phyloP scores from a whole-genome alignment of 2,113 vertebrate genomes.

The Oxyura jamaicensis region DNA sequence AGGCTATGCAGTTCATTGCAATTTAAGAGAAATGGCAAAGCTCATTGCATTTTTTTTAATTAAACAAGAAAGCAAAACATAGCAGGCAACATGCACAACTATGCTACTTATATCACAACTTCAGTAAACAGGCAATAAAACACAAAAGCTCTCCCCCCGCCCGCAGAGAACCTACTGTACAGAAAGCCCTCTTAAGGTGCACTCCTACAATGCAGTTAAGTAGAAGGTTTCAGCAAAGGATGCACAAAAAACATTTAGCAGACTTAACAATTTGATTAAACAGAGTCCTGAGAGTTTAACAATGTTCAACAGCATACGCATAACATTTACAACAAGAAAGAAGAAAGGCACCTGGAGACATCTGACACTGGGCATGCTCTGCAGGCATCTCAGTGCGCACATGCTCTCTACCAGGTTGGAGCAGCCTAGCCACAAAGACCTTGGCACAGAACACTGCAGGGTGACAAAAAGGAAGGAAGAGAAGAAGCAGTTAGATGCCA shows the following conservation, averaged over 20 bases:
- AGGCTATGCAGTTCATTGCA: conserved; percentile 34
- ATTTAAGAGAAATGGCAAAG: conserved; percentile 42
- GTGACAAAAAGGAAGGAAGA: conserved; percentile 94
- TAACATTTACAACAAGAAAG: conserved; percentile 90
- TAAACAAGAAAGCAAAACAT: conserved; percentile 72
- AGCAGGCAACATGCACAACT: conserved; percentile 75
- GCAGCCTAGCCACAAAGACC: conserved; percentile 99
- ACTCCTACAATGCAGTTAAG: conserved; percentile 54
- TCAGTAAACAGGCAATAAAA: conserved; percentile 58
- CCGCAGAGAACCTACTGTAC: conserved; percentile 2
- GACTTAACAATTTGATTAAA: conserved; percentile 83
- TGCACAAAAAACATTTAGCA: conserved; percentile 83
- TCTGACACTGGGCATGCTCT: conserved; percentile 99
- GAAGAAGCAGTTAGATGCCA: conserved; percentile 91
- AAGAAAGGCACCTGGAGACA: conserved; percentile 99
- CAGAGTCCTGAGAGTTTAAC: conserved; percentile 82
- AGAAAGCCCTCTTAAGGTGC: conserved; percentile 57
- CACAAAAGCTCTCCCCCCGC: conserved; percentile 62
- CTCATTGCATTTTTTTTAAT: conserved; percentile 15
- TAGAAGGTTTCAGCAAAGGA: conserved; percentile 77
- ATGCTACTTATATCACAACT: conserved; percentile 70
- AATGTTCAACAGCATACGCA: conserved; percentile 85
- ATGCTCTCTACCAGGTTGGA: conserved; percentile 99
- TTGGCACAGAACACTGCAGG: conserved; percentile 99
- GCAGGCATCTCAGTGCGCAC: conserved; percentile 99